These are phyloP conservation scores for Tachina lurida DNA, from an alignment of 2,888 invertebrate species.

Conservation along the genomic window DNA sequence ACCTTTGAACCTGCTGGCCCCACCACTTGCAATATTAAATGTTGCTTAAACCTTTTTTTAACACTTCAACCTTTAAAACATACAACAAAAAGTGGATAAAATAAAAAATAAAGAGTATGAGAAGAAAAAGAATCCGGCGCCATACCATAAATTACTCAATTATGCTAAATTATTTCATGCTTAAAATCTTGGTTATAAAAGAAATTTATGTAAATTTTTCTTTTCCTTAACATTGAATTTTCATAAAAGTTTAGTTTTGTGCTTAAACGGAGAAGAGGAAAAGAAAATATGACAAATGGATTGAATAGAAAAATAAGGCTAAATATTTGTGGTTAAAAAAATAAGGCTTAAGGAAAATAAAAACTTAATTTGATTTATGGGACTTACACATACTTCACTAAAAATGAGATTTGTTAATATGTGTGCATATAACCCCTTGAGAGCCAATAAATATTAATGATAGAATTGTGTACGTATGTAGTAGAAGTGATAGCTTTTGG, in stretches of 20 bases:
- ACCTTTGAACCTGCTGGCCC: not conserved
- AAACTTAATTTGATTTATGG: constrained; percentile 37
- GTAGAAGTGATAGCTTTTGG: too few relatives aligned
- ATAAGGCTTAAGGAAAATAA: not conserved
- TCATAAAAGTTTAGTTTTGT: constrained; percentile 28
- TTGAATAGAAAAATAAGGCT: constrained; percentile 1
- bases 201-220: constrained; percentile 60
- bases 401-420: not conserved
- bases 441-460: not conserved
- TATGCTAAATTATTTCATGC: constrained; percentile 63
- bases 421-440: not conserved
- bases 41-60: not conserved
- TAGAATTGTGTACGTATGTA: not conserved
- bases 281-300: constrained; percentile 16
- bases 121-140: constrained; percentile 34
- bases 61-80: constrained; percentile 2
- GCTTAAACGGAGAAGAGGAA: not conserved
- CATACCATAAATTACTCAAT: constrained; percentile 62
- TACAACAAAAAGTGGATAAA: constrained; percentile 11
- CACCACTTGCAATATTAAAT: too few relatives aligned
- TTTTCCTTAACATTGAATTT: constrained; percentile 43
- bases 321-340: constrained; percentile 28
- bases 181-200: constrained; percentile 59
- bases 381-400: not conserved
- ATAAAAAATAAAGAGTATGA: not conserved